Evolutionary conservation across 2,888 invertebrate genomes (phyloP), one percentile per base, ranked within the genome.

Genomic region (Lepeophtheirus nordmannii): DNA sequence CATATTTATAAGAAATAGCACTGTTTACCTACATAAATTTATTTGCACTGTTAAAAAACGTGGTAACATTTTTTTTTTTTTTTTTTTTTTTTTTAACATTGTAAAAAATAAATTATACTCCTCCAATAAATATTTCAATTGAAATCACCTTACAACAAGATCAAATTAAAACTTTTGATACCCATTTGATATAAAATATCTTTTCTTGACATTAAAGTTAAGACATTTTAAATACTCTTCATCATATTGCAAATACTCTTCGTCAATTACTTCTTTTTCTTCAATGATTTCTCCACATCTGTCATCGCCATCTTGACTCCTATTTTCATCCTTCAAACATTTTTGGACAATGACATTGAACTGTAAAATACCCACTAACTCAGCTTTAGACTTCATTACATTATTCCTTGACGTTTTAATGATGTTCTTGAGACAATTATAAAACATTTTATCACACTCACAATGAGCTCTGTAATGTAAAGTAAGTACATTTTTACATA

Each of bases 381-480:
- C 53, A n/a, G 53, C 5, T 46, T 17, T 46, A 17, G 2, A 17
- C 14, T 14, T 46, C 53, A 46, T 5, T 46, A 8, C 2, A 3
- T n/a, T 67, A 39, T 39, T 17, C 38, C 39, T n/a, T 38, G 10
- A 40, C 14, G n/a, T 62, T 41, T 72, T 83, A 82, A 62, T 38
- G 1, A 40, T 39, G n/a, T 62, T 41, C 72, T 83, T 82, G 62
- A 87, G 76, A 72, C 87, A 87, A 65, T 82, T 77, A 46, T 84
- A 79, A 72, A 87, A 84, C 71, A 80, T 79, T 0, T 82, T 82
- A 72, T 87, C 86, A 71, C 87, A 87, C 71, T 84, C 83, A 72
- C 86, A 87, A 72, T 85, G 84, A 0, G 85, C 84, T 67, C 85
- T 84, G 75, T 57, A 76, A 73, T 60, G 5, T 3, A 46, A 17